phyloP scores from a whole-genome alignment of 2,888 invertebrate species.

The Teleogryllus oceanicus region DNA sequence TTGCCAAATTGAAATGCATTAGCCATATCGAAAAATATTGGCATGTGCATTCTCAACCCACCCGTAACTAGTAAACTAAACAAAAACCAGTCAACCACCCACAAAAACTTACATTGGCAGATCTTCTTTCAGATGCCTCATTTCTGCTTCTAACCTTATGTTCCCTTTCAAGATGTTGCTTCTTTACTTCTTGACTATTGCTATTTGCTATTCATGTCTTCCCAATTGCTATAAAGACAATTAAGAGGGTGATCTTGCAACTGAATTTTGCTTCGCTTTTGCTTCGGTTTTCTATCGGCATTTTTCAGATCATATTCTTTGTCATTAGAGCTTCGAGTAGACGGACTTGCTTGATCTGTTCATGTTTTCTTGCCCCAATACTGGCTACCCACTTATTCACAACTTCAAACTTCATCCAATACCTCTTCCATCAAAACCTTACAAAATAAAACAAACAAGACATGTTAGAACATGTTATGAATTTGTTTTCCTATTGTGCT shows the following conservation, averaged over 20 bases:
- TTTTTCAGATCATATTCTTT: slow-evolving; percentile 35
- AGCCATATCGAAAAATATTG: background rate
- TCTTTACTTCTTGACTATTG: slow-evolving; percentile 5
- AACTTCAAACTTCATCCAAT: slow-evolving; percentile 64
- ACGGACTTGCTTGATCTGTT: slow-evolving; percentile 34
- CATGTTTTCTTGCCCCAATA: slow-evolving; percentile 35
- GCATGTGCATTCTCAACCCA: background rate
- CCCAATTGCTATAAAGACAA: background rate
- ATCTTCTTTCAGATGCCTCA: slow-evolving; percentile 19
- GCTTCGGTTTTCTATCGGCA: slow-evolving; percentile 25
- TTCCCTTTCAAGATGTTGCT: slow-evolving; percentile 22
- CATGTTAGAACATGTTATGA: slow-evolving; percentile 54
- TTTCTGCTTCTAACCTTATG: slow-evolving; percentile 20
- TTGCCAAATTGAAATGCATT: background rate
- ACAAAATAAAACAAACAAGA: slow-evolving; percentile 72
- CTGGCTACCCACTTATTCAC: slow-evolving; percentile 34
- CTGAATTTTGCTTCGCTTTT: slow-evolving; percentile 29
- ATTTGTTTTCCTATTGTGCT: slow-evolving; percentile 22
- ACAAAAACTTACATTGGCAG: slow-evolving; percentile 12
- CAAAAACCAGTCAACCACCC: slow-evolving; percentile 4
- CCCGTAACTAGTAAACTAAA: background rate
- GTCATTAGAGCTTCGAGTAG: slow-evolving; percentile 31
- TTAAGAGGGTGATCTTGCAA: slow-evolving; percentile 28
- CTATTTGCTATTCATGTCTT: background rate
- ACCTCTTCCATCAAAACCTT: slow-evolving; percentile 81